A percentile compares a stretch with the other conserved stretches of the same genome.
Conservation (phyloP, 2,888 invertebrate species). For the Tachina grossa region DNA sequence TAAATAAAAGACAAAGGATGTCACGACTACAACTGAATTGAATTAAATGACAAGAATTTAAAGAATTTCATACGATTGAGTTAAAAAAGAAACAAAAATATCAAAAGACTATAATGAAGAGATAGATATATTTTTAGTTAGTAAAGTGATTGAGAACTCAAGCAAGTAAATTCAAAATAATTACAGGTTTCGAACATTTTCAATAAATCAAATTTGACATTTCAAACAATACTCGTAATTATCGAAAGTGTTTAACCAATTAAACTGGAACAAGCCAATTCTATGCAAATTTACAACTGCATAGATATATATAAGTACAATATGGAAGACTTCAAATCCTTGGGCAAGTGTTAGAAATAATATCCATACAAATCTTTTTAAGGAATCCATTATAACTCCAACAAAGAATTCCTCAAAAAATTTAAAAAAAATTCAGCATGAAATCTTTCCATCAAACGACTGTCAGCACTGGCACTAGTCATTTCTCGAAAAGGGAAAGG, state of each 20-base stretch:
- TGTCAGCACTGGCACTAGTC: slow-evolving; percentile 57
- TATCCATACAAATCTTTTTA: not conserved
- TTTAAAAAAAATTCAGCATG: slow-evolving; percentile 41
- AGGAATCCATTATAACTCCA: slow-evolving; percentile 31
- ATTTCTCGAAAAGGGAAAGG: slow-evolving; percentile 21
- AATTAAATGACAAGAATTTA: not conserved
- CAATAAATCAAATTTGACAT: no score
- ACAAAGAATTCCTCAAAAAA: slow-evolving; percentile 54
- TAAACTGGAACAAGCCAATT: not conserved
- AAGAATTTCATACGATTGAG: not conserved
- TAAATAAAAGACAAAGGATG: slow-evolving; percentile 42
- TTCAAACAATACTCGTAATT: no score
- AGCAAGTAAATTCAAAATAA: no score
- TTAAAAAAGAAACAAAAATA: no score
- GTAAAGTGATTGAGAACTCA: no score
- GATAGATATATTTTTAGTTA: not conserved
- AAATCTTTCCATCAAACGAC: slow-evolving; percentile 60
- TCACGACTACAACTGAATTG: slow-evolving; percentile 6
- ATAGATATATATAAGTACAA: slow-evolving; percentile 34
- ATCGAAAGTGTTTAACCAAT: no score
- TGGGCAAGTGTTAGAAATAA: not conserved
- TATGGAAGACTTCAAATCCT: slow-evolving; percentile 28
- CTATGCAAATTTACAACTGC: slow-evolving; percentile 44
- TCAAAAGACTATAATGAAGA: not conserved
- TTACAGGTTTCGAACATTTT: no score